These are phyloP conservation scores for Phaetusa simplex DNA, from an alignment of 2,113 vertebrate genomes.

Conservation along the genomic window DNA sequence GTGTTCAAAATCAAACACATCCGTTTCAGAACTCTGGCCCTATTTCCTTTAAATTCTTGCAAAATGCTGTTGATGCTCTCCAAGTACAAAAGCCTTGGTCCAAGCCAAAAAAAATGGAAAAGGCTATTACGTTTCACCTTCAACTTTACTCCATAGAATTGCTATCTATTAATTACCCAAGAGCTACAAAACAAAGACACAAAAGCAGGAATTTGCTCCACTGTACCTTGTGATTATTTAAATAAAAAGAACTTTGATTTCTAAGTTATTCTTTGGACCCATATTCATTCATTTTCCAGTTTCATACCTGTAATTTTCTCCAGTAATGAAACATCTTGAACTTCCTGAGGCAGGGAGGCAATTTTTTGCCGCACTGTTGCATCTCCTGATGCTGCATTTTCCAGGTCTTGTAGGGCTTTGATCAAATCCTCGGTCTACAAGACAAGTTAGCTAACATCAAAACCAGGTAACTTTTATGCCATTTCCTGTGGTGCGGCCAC, in stretches of 20 bases:
- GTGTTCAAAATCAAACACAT: not conserved
- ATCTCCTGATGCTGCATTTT: conserved; percentile 96
- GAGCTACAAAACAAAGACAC: not conserved
- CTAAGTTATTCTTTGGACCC: not conserved
- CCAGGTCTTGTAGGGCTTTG: conserved; percentile 95
- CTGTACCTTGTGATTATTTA: not conserved
- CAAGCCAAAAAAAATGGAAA: not conserved
- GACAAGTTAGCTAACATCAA: not conserved
- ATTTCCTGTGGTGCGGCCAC: not conserved
- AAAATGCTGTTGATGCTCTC: not conserved
- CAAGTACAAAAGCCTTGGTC: not conserved
- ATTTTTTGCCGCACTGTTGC: conserved; percentile 97
- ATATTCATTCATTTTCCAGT: not conserved
- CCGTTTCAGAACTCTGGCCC: not conserved
- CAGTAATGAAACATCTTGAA: conserved; percentile 94
- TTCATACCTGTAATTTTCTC: conserved; percentile 94
- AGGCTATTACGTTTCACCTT: not conserved
- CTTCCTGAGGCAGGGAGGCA: conserved; percentile 96
- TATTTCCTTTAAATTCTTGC: not conserved
- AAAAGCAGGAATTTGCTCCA: not conserved
- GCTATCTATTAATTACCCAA: not conserved
- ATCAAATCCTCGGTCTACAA: conserved; percentile 93
- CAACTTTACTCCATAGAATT: not conserved
- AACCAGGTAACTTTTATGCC: not conserved
- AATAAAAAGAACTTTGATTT: not conserved